Base-by-base conservation (phyloP, 35 echinoderm and acorn worm genomes). In the Eucidaris tribuloides region DNA sequence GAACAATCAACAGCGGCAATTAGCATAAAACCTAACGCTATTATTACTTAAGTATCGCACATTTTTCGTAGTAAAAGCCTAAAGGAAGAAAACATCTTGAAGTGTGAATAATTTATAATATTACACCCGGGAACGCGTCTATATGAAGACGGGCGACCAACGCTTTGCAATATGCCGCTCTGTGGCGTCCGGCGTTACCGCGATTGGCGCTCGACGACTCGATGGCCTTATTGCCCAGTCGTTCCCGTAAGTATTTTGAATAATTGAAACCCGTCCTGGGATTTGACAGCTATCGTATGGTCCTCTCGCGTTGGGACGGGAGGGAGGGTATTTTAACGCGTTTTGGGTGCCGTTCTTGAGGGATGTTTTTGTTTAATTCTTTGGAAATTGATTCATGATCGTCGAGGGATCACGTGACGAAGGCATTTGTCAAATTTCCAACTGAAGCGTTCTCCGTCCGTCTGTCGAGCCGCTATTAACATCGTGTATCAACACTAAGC, bases 281-380 rank as follows among this genome's bases (percentile, higher is more conserved):
- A 44, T 74, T 14, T n/a, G 34, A 44, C 28, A 6, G 20, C 37
- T 38, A 36, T 74, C 37, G 28, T 52, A 52, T 52, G n/a, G 19
- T 74, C 68, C n/a, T n/a, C n/a, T n/a, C 68, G 37, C 24, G 40
- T n/a, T 33, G 34, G 68, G 24, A 74, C 44, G 7, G 68, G 68
- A 29, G 38, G 61, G 68, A 74, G 68, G 68, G 68, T 74, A 74
- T 74, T 74, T 74, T 36, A 40, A 35, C 68, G 68, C 68, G 68
- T 41, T 74, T 74, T 74, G 34, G 41, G 44, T 36, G 68, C 68
- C 68, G 40, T 74, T 74, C 68, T 74, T 38, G 34, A 36, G 68
- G 68, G 68, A 74, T 74, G 68, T 74, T 74, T 74, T 38, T 74
- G 68, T 74, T 74, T 74, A 74, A 74, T 74, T 74, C 68, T 74